These are phyloP conservation scores for Chaetogeoica ovagalla DNA, from an alignment of 2,888 invertebrate species.

Conservation along the genomic window DNA sequence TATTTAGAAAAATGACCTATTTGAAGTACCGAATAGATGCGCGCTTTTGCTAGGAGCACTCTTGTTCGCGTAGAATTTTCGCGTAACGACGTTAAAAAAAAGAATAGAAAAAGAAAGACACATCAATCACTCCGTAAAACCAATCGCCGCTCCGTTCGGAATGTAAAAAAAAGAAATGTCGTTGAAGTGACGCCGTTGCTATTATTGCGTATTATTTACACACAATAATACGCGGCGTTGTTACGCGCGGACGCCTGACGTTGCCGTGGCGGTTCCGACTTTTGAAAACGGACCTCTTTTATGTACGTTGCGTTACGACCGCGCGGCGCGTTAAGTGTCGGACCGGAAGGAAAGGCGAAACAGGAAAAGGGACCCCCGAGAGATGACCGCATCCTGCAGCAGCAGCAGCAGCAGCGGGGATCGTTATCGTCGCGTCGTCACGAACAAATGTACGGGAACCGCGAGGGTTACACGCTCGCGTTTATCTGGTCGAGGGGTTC, in stretches of 20 bases:
- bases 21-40: no score
- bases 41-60: no score
- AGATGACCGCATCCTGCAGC: slow-evolving; percentile 46
- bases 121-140: no score
- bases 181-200: not conserved
- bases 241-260: not conserved
- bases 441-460: no score
- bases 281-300: slow-evolving; percentile 25
- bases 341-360: slow-evolving; percentile 51
- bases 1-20: no score
- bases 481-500: slow-evolving; percentile 49
- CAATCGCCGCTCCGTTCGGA: not conserved
- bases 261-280: not conserved
- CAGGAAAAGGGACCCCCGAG: slow-evolving; percentile 24
- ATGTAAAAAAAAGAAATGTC: not conserved
- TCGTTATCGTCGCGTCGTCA: slow-evolving; percentile 39
- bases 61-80: no score
- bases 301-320: slow-evolving; percentile 30
- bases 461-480: slow-evolving; percentile 22
- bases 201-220: no score
- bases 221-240: no score
- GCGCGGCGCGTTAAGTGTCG: slow-evolving; percentile 48
- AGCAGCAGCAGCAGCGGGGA: no score
- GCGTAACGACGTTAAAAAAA: no score
- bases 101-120: no score